Percentiles rank a stretch among this genome's conserved stretches.
Evolutionary conservation across 2,797 vertebrate species (phyloP).

Genomic region (Chrysocyon brachyurus): DNA sequence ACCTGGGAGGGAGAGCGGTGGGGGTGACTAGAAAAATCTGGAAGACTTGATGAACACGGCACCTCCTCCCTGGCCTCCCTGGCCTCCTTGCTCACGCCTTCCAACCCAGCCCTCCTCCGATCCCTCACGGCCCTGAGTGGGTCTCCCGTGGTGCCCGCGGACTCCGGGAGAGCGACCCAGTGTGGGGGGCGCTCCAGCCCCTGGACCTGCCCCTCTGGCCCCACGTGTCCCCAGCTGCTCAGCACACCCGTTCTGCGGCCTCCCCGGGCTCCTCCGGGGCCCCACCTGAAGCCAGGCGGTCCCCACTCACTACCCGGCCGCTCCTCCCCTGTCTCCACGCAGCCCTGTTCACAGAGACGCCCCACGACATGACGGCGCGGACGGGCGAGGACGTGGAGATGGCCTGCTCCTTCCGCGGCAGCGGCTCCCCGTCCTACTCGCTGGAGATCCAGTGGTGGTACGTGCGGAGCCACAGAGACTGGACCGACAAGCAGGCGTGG

Average conservation of each 20-base stretch:
- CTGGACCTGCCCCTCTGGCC: too few relatives aligned
- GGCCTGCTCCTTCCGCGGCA: conserved; percentile 97
- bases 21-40: not conserved
- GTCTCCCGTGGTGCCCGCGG: fast-evolving
- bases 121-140: fast-evolving
- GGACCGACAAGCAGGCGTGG: conserved; percentile 91
- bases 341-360: conserved; percentile 97
- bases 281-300: not conserved
- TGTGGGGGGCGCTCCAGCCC: fast-evolving
- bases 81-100: not conserved
- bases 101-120: too few relatives aligned
- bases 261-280: fast-evolving
- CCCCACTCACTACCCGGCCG: too few relatives aligned
- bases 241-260: fast-evolving
- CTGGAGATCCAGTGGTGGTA: conserved; percentile 99
- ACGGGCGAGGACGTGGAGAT: conserved; percentile 97
- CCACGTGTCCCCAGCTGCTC: not conserved
- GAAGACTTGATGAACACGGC: not conserved
- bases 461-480: conserved; percentile 92
- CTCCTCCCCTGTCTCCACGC: conserved; percentile 66
- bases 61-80: not conserved
- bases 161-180: not conserved
- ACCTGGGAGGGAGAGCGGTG: not conserved
- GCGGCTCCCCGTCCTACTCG: conserved; percentile 94
- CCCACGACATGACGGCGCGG: conserved; percentile 93